These are phyloP conservation scores for Laupala kohalensis DNA, from an alignment of 1,140 invertebrate species.

Conservation along the genomic window DNA sequence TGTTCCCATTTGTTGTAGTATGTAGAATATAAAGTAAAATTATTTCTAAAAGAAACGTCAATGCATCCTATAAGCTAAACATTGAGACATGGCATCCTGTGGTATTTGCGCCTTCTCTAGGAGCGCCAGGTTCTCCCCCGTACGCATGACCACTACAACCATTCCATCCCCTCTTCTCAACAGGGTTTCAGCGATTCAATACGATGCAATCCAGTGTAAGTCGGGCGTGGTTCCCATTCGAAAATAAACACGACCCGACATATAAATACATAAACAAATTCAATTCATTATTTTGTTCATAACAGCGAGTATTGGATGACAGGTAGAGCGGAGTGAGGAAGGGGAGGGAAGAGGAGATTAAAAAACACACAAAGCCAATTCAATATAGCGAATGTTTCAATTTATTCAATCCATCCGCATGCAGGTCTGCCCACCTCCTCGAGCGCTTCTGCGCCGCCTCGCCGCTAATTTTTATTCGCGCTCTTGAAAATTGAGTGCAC, in stretches of 20 bases:
- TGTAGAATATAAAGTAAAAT: too few species aligned
- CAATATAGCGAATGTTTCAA: background rate
- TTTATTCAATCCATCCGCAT: background rate
- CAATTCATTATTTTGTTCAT: background rate
- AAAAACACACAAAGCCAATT: background rate
- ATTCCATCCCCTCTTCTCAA: too few species aligned
- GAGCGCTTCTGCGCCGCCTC: background rate
- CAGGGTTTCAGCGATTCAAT: background rate
- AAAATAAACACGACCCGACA: background rate
- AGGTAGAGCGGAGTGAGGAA: background rate
- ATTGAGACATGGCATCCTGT: too few species aligned
- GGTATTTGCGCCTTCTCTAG: too few species aligned
- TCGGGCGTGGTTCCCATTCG: background rate
- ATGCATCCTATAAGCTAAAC: too few species aligned
- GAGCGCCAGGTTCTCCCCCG: too few species aligned
- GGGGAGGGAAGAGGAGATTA: background rate
- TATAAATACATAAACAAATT: background rate
- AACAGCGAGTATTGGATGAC: background rate
- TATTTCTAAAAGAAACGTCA: too few species aligned
- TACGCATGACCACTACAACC: too few species aligned
- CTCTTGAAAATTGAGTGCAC: slow-evolving; percentile 11
- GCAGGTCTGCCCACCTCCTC: background rate
- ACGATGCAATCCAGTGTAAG: background rate
- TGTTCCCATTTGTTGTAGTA: too few species aligned
- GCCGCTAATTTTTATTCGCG: slow-evolving; percentile 6